A percentile compares a stretch with the other conserved stretches of the same genome.
Conservation (phyloP, 2,113 vertebrate species). For the Mustela nigripes region DNA sequence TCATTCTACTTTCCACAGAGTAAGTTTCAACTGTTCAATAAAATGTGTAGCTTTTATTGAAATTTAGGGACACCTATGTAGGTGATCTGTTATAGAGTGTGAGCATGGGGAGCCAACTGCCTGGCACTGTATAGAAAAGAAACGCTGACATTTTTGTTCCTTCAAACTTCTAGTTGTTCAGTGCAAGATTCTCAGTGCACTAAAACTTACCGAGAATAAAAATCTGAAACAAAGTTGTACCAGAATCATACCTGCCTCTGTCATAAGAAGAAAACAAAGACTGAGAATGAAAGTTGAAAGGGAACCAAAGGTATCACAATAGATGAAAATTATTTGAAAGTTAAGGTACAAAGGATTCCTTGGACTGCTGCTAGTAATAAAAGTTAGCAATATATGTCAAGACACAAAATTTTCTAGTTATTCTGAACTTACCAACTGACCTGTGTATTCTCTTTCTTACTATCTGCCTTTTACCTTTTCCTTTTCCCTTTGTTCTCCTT, state of each 20-base stretch:
- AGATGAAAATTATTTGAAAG: neutral
- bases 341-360: neutral
- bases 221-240: neutral
- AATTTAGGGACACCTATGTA: neutral
- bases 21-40: neutral
- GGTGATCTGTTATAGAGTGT: neutral
- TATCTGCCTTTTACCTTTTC: neutral
- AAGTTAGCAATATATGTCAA: neutral
- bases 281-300: neutral
- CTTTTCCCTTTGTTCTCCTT: neutral
- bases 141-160: neutral
- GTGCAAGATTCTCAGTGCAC: neutral
- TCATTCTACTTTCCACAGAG: neutral
- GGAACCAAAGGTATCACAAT: accelerated
- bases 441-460: neutral
- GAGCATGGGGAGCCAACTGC: neutral
- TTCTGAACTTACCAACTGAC: neutral
- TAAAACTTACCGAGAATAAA: neutral
- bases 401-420: neutral
- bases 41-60: neutral
- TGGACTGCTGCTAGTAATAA: neutral
- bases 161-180: neutral
- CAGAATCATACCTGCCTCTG: neutral
- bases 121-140: neutral
- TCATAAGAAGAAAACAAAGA: neutral